phyloP scores from a whole-genome alignment of 1,140 invertebrate species.

The Trichogramma pretiosum region DNA sequence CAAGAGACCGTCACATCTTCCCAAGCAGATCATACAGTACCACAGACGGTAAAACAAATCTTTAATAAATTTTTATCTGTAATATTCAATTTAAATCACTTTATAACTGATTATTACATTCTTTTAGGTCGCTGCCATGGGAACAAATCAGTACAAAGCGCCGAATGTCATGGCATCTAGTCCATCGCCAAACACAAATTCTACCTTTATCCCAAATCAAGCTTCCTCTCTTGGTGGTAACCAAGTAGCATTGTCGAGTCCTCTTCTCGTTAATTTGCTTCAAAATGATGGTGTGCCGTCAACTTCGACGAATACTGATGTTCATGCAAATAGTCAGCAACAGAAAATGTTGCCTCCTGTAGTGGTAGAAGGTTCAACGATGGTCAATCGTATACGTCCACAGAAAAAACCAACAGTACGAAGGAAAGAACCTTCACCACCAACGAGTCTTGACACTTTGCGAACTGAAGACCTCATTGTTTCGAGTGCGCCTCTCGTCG shows the following conservation, averaged over 20 bases:
- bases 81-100: not conserved
- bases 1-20: not conserved
- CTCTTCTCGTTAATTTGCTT: slow-evolving; percentile 81
- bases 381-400: slow-evolving; percentile 41
- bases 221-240: slow-evolving; percentile 36
- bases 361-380: slow-evolving; percentile 37
- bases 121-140: slow-evolving; percentile 20
- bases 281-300: slow-evolving; percentile 69
- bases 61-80: not conserved
- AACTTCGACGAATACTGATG: slow-evolving; percentile 18
- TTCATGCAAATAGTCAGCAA: slow-evolving; percentile 17
- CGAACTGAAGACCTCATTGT: slow-evolving; percentile 39
- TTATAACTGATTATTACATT: too few relatives aligned
- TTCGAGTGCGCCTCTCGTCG: slow-evolving; percentile 17
- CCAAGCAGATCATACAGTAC: slow-evolving; percentile 29
- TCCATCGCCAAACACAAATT: slow-evolving; percentile 33
- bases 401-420: slow-evolving; percentile 40
- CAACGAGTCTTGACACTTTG: slow-evolving; percentile 34
- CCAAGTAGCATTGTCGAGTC: slow-evolving; percentile 70
- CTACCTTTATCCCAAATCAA: slow-evolving; percentile 21
- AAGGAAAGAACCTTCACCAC: slow-evolving; percentile 40
- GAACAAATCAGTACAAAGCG: slow-evolving; percentile 34
- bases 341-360: slow-evolving; percentile 47
- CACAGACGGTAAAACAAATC: slow-evolving; percentile 22
- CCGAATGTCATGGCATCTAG: slow-evolving; percentile 33